Evolutionary conservation across 2,113 vertebrate species (phyloP).

Genomic region (Eptatretus burgeri): DNA sequence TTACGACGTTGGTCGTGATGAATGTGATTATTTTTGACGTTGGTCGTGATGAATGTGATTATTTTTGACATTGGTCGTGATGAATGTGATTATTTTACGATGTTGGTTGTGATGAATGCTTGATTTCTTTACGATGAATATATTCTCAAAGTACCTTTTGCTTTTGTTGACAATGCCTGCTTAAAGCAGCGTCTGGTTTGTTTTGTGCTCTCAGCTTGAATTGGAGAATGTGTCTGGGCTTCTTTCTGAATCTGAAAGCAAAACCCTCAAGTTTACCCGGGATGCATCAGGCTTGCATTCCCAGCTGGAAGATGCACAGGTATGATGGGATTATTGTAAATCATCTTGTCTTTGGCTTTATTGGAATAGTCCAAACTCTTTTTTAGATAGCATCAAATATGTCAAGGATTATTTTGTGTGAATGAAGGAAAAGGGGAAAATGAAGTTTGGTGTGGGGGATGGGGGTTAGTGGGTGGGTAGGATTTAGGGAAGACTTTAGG

Average conservation of each 20-base stretch:
- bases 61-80: no score
- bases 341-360: conserved; percentile 6
- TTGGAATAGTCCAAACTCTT: no score
- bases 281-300: conserved; percentile 53
- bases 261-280: conserved; percentile 63
- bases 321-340: conserved; percentile 13
- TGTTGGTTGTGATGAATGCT: conserved; percentile 1
- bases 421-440: no score
- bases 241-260: conserved; percentile 77
- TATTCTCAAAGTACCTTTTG: background rate
- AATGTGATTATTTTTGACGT: no score
- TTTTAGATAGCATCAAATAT: no score
- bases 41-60: no score
- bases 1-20: background rate
- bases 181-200: no score
- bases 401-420: no score
- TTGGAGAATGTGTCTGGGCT: conserved; percentile 52
- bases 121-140: background rate
- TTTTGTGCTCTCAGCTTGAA: conserved; percentile 29
- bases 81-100: background rate
- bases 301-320: conserved; percentile 75
- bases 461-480: no score
- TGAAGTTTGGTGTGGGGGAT: no score
- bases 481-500: no score
- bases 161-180: background rate